Conservation (phyloP, 2,888 invertebrate species). For the Heliothis peltigera region DNA sequence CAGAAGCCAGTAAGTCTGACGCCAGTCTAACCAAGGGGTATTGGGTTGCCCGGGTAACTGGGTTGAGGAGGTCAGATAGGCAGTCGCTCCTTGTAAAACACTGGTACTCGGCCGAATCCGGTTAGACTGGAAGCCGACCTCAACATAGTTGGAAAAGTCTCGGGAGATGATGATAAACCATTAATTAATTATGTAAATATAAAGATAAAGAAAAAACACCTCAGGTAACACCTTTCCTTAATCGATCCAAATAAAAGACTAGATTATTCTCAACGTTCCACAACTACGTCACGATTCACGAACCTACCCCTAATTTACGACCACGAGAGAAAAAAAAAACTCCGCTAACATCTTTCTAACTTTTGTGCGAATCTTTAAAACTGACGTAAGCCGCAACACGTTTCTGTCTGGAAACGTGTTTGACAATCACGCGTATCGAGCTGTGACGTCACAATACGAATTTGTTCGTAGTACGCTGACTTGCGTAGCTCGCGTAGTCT, state of each 20-base stretch:
- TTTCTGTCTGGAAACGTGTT: conserved; percentile 32
- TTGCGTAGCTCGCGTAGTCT: conserved; percentile 1
- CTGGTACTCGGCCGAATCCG: too few species aligned
- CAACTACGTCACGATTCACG: background rate
- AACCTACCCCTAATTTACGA: background rate
- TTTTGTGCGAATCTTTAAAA: conserved; percentile 3
- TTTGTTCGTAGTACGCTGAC: background rate
- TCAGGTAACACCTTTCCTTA: background rate
- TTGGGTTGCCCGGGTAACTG: too few species aligned
- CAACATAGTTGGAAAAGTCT: too few species aligned
- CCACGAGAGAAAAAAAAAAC: background rate
- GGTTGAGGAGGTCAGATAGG: too few species aligned
- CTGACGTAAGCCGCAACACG: conserved; percentile 17
- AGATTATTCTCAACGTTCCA: background rate
- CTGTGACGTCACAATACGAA: conserved; percentile 6
- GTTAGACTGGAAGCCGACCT: too few species aligned
- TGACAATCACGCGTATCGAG: conserved; percentile 21
- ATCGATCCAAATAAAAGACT: background rate
- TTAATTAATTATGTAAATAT: too few species aligned
- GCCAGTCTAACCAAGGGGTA: too few species aligned
- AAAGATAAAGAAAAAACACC: too few species aligned
- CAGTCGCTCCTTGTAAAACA: too few species aligned
- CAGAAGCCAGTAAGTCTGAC: too few species aligned
- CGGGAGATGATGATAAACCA: too few species aligned
- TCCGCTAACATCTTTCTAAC: background rate